Base-by-base conservation (phyloP, 2,888 invertebrate genomes). In the Gerris lacustris region DNA sequence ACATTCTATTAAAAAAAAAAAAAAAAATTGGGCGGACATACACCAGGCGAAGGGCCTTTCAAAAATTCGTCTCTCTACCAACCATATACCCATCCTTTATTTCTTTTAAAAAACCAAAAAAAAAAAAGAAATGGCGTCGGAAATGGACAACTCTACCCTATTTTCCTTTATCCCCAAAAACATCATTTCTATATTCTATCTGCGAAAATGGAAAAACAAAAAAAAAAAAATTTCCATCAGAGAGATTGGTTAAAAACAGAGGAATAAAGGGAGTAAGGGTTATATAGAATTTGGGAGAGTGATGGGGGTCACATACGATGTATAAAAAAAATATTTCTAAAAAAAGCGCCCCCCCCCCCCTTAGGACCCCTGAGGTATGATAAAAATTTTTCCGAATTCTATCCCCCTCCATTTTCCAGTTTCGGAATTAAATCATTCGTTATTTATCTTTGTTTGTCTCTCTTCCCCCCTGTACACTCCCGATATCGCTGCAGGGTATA, bases 391-490 rank as follows among this genome's bases (percentile, higher is more conserved):
- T 11, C 47, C 47, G 47, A 47, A 47, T 11, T 7, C 47, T 11
- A 6, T 11, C 47, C 47, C 47, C 47, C 47, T 11, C 47, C 47
- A 47, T 7, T 11, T 7, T 47, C 47, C 47, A 47, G 6, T 6
- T 47, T 47, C 47, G 47, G 47, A 47, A 47, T 47, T 47, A 47
- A 47, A 47, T 47, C 47, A 47, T 47, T 47, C 47, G 47, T 47
- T 47, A 47, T 47, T 47, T 47, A 47, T 47, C 47, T 47, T 47
- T 47, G 47, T 47, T 47, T 47, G 47, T 47, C n/a, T n/a, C n/a
- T 47, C 6, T 47, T 47, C 47, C 47, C 47, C 47, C 47, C 47
- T 47, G 7, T 11, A 7, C 47, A 6, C 11, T 47, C 6, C 7
- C 11, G 47, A 47, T 47, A 47, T 47, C 47, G 47, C 47, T 7